Percentiles rank a stretch among this genome's conserved stretches.
phyloP scores from a whole-genome alignment of 2,888 invertebrate genomes.

The Brachycybe producta region DNA sequence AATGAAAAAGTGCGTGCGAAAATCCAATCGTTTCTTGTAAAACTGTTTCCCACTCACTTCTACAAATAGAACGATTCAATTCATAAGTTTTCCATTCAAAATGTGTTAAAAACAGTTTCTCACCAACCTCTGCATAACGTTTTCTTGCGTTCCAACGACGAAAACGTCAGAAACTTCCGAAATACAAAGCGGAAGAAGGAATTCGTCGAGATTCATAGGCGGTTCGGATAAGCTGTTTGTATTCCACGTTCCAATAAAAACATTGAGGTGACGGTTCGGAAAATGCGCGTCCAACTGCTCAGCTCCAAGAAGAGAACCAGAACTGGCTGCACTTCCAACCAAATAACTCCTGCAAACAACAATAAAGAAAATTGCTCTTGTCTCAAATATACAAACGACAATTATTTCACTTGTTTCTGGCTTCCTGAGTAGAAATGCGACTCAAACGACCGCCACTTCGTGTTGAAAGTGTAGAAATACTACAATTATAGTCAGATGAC shows the following conservation, averaged over 20 bases:
- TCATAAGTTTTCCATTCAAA: too few relatives aligned
- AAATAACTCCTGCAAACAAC: slow-evolving; percentile 18
- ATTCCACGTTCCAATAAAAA: slow-evolving; percentile 92
- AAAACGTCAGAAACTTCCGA: slow-evolving; percentile 74
- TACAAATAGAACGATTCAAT: slow-evolving; percentile 2
- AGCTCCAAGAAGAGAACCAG: slow-evolving; percentile 49
- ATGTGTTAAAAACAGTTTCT: not conserved
- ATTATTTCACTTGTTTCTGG: not conserved
- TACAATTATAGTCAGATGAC: too few relatives aligned
- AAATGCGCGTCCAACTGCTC: slow-evolving; percentile 74
- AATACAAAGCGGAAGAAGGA: slow-evolving; percentile 70
- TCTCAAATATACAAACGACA: not conserved
- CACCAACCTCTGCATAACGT: not conserved
- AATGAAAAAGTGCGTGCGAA: slow-evolving; percentile 79
- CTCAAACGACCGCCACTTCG: too few relatives aligned
- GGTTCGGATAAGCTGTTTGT: slow-evolving; percentile 92
- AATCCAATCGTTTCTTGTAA: slow-evolving; percentile 88
- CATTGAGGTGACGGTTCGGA: slow-evolving; percentile 67
- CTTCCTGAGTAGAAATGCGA: not conserved
- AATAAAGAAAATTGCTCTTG: too few relatives aligned
- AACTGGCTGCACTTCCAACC: slow-evolving; percentile 14
- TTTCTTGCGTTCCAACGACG: slow-evolving; percentile 83
- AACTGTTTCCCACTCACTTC: slow-evolving; percentile 71
- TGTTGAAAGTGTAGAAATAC: too few relatives aligned
- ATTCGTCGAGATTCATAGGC: slow-evolving; percentile 52